Evolutionary conservation across 2,888 invertebrate genomes (phyloP), one percentile per base, ranked within the genome.

Genomic region (Athalia rosae): DNA sequence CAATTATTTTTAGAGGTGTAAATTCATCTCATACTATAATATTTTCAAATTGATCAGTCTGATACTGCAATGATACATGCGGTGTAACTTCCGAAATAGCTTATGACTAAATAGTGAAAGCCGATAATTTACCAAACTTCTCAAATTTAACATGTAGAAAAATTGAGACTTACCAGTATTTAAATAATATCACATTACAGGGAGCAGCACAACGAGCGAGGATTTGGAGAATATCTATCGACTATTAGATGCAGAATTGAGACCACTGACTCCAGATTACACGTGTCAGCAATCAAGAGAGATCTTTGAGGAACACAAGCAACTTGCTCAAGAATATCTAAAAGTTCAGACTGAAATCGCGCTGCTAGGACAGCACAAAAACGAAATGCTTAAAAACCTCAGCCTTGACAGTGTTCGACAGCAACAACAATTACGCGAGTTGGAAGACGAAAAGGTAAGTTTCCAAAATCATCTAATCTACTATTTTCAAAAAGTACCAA

Each of bases 281-380:
- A 93, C 93, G 86, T 92, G 91, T 81, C 93, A 94, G 15, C 94
- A 95, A 89, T 98, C 98, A 76, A 93, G 95, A 89, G 92, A 94
- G 82, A 95, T 98, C 85, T 98, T 95, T 88, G 94, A 97, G 82
- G 96, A 97, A 85, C 98, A 98, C 88, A 96, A 95, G 87, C 93
- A 96, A 90, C 90, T 97, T 82, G 97, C 97, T 78, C 94, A 96
- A 89, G 96, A 98, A 90, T 97, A 96, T 91, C 93, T 97, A 78
- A 95, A 95, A 90, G 95, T 96, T 80, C 96, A 97, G 91, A 96
- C 96, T 56, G 96, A 97, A 90, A 92, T 97, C 79, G 95, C 95
- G 56, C 94, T 95, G 85, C 92, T 96, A 78, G 93, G 94, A 80
- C 95, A 95, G 86, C 94, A 95, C 84, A 96, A 95, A 90, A 93